Conservation (phyloP, 2,888 invertebrate species). For the Apeira syringaria region DNA sequence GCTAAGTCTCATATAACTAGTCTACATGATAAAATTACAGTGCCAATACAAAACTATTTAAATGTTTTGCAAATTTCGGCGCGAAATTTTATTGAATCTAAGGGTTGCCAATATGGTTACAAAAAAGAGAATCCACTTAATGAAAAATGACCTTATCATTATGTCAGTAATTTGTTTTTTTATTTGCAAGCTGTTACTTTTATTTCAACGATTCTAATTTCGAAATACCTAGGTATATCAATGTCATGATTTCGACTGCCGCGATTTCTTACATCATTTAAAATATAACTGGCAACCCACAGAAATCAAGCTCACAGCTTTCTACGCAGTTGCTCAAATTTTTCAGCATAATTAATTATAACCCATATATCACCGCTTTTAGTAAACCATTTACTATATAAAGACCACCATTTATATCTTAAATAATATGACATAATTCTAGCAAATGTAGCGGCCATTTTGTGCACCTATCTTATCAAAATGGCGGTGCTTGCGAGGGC, state of each 20-base stretch:
- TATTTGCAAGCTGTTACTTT: too few relatives aligned
- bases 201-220: too few relatives aligned
- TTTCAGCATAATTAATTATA: constrained; percentile 51
- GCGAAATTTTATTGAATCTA: constrained; percentile 48
- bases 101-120: constrained; percentile 69
- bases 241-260: too few relatives aligned
- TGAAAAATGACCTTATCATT: too few relatives aligned
- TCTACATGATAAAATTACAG: constrained; percentile 34
- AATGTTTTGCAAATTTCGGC: constrained; percentile 44
- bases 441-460: constrained; percentile 44
- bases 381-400: constrained; percentile 60
- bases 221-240: too few relatives aligned
- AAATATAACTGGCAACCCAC: constrained; percentile 62
- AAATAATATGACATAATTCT: constrained; percentile 62
- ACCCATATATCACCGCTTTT: constrained; percentile 71
- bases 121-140: too few relatives aligned
- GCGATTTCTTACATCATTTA: too few relatives aligned
- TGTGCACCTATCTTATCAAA: constrained; percentile 42
- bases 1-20: too few relatives aligned
- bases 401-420: constrained; percentile 55
- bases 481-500: constrained; percentile 47
- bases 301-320: constrained; percentile 75
- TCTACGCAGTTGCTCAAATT: constrained; percentile 77
- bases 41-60: constrained; percentile 48
- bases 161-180: too few relatives aligned